Evolutionary conservation across 2,113 vertebrate genomes (phyloP).

Genomic region (Campylorhamphus procurvoides): DNA sequence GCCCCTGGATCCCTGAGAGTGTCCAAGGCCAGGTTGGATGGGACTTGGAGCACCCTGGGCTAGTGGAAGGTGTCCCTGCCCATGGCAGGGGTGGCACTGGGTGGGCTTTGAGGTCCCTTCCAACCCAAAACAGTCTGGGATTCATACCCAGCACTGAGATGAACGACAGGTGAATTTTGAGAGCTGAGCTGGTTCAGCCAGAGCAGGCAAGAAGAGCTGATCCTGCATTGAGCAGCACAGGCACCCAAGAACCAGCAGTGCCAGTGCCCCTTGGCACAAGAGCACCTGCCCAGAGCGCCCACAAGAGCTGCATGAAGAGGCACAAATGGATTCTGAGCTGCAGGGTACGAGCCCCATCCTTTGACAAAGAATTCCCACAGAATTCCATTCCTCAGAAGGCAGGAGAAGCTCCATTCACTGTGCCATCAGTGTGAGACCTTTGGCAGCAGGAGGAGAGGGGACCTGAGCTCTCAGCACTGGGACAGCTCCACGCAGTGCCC

Average conservation of each 20-base stretch:
- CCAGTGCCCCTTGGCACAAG: neutral
- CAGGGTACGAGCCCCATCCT: accelerated
- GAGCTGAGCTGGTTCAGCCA: neutral
- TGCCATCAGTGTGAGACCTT: neutral
- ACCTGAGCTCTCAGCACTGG: neutral
- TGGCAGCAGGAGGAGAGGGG: neutral
- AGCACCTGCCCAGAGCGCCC: neutral
- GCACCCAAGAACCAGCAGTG: neutral
- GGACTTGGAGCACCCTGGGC: neutral
- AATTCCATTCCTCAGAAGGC: neutral
- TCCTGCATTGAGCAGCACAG: neutral
- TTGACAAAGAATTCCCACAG: neutral
- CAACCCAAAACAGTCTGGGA: neutral
- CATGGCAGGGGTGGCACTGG: neutral
- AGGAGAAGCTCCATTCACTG: neutral
- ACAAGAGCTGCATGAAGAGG: neutral
- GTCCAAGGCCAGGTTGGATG: neutral
- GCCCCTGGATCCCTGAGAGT: neutral
- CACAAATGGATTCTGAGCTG: neutral
- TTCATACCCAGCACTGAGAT: neutral
- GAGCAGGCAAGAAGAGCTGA: neutral
- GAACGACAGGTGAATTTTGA: neutral
- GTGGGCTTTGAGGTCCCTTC: neutral
- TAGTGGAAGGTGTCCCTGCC: neutral
- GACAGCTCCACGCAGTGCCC: accelerated